A percentile compares a stretch with the other conserved stretches of the same genome.
phyloP scores from a whole-genome alignment of 2,888 invertebrate genomes.

The Conops quadrifasciatus region DNA sequence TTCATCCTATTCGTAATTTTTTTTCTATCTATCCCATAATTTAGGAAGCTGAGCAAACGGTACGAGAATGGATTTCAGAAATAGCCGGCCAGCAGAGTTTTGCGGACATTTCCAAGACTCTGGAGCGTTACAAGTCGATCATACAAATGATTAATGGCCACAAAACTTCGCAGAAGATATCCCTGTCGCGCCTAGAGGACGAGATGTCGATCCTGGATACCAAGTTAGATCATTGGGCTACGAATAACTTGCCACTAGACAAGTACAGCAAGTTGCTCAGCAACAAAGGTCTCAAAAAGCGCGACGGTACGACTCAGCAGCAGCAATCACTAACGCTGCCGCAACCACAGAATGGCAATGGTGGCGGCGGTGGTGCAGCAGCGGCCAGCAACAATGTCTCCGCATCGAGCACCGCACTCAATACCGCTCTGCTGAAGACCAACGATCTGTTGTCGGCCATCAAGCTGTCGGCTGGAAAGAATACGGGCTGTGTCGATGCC shows the following conservation, averaged over 20 bases:
- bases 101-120: conserved; percentile 67
- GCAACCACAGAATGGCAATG: conserved; percentile 48
- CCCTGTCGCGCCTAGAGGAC: conserved; percentile 64
- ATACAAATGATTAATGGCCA: conserved; percentile 66
- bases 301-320: conserved; percentile 46
- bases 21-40: neutral
- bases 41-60: conserved; percentile 69
- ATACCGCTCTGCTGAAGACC: conserved; percentile 50
- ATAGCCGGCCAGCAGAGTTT: conserved; percentile 61
- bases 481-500: conserved; percentile 42
- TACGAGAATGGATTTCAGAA: conserved; percentile 69
- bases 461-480: conserved; percentile 54
- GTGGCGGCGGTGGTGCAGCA: conserved; percentile 32
- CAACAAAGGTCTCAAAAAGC: conserved; percentile 60
- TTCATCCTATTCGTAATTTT: neutral
- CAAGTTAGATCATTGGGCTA: conserved; percentile 66
- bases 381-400: neutral
- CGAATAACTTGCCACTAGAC: conserved; percentile 63
- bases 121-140: conserved; percentile 67
- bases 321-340: conserved; percentile 43
- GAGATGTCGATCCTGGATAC: conserved; percentile 65
- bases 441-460: conserved; percentile 58
- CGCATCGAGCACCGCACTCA: conserved; percentile 38
- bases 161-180: conserved; percentile 60
- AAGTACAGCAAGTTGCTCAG: conserved; percentile 62